Evolutionary conservation across 35 echinoderm and acorn worm species (phyloP).

Genomic region (Patiria miniata): DNA sequence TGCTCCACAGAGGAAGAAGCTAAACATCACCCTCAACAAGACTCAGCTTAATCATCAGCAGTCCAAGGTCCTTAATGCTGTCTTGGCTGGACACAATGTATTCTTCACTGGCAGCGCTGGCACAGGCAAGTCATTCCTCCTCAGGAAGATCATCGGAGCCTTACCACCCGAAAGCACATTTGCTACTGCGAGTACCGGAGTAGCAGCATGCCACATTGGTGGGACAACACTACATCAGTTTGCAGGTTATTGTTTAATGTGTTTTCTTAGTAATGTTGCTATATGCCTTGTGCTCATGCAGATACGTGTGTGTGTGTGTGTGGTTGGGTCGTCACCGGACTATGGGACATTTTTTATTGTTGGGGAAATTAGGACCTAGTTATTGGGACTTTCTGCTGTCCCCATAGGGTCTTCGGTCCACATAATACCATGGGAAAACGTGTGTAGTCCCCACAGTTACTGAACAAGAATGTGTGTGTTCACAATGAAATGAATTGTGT

Average conservation of each 20-base stretch:
- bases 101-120: conserved; percentile 99
- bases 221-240: conserved; percentile 98
- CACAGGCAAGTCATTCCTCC: conserved; percentile 97
- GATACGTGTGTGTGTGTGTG: too few relatives aligned
- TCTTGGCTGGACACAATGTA: conserved; percentile 74
- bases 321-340: too few relatives aligned
- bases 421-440: too few relatives aligned
- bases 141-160: conserved; percentile 89
- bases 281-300: too few relatives aligned
- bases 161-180: conserved; percentile 90
- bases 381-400: too few relatives aligned
- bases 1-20: conserved; percentile 70
- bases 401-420: too few relatives aligned
- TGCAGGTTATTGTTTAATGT: conserved; percentile 69
- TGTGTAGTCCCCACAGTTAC: too few relatives aligned
- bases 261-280: too few relatives aligned
- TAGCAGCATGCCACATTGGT: conserved; percentile 99
- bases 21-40: conserved; percentile 42
- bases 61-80: conserved; percentile 81
- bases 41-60: conserved; percentile 68
- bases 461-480: too few relatives aligned
- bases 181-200: conserved; percentile 96
- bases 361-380: too few relatives aligned
- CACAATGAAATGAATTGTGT: too few relatives aligned
- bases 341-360: too few relatives aligned